Evolutionary conservation across 2,888 invertebrate species (phyloP).

Genomic region (Thymelicus lineola): DNA sequence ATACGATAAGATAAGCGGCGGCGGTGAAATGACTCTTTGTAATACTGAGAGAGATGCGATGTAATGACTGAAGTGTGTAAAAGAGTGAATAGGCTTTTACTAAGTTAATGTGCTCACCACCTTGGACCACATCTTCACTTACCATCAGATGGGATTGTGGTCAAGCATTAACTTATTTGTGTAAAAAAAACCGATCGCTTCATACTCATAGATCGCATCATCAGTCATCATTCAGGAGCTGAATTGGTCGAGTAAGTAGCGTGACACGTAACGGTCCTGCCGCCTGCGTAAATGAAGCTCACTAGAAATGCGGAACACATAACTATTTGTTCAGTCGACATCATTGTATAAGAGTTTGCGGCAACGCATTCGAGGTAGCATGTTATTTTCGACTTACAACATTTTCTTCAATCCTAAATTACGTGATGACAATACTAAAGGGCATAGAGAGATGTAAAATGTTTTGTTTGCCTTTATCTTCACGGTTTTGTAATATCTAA

Average conservation of each 20-base stretch:
- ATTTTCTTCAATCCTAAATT: constrained; percentile 78
- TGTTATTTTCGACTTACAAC: constrained; percentile 82
- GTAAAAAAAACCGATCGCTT: background rate
- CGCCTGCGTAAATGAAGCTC: constrained; percentile 80
- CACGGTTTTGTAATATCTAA: constrained; percentile 25
- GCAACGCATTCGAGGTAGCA: constrained; percentile 75
- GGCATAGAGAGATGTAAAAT: constrained; percentile 44
- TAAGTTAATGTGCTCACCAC: too few relatives aligned
- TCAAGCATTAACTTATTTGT: too few relatives aligned
- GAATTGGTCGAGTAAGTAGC: constrained; percentile 58
- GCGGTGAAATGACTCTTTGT: background rate
- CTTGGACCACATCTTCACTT: too few relatives aligned
- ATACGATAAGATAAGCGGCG: background rate
- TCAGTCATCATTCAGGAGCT: constrained; percentile 46
- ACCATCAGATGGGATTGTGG: too few relatives aligned
- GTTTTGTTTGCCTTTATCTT: constrained; percentile 32
- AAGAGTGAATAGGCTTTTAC: too few relatives aligned
- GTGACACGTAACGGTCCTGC: constrained; percentile 69
- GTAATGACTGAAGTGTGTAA: background rate
- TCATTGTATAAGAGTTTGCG: constrained; percentile 83
- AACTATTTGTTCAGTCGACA: constrained; percentile 82
- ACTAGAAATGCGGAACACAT: constrained; percentile 84
- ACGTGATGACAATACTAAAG: constrained; percentile 78
- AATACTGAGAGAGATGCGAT: too few relatives aligned
- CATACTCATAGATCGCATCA: constrained; percentile 38